Conservation (phyloP, 2,888 invertebrate species). For the Ophraella communa region DNA sequence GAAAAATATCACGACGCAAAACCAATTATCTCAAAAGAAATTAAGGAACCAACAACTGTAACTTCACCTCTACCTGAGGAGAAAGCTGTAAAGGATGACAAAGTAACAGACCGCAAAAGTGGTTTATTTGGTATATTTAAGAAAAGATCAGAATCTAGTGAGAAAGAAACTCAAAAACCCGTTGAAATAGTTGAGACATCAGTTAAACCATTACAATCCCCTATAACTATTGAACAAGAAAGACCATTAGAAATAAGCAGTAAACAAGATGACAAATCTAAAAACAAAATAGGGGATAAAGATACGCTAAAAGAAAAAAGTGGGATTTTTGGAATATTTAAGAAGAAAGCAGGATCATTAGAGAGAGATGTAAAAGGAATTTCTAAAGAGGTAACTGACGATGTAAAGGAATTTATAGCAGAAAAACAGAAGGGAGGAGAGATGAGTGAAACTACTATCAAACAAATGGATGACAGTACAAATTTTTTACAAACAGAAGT, state of each 20-base stretch:
- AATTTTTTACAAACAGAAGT: slow-evolving; percentile 27
- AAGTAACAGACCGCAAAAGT: no score
- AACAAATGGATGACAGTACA: neutral
- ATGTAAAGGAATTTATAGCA: no score
- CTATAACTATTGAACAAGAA: neutral
- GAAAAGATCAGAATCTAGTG: slow-evolving; percentile 24
- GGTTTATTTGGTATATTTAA: slow-evolving; percentile 22
- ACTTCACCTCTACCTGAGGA: neutral
- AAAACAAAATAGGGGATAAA: slow-evolving; percentile 4
- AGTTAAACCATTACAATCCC: slow-evolving; percentile 28
- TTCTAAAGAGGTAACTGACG: no score
- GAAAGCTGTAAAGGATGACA: no score
- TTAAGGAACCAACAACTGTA: slow-evolving; percentile 3
- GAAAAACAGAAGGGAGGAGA: no score
- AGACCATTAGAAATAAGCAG: neutral
- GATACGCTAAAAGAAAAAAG: no score
- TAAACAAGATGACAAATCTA: neutral
- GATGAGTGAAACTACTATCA: no score
- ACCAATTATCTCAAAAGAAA: slow-evolving; percentile 9
- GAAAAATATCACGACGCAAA: slow-evolving; percentile 37
- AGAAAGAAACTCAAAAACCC: slow-evolving; percentile 1
- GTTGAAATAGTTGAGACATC: neutral
- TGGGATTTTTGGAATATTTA: slow-evolving; percentile 32
- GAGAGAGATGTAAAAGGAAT: neutral
- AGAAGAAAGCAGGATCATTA: slow-evolving; percentile 22